Percentiles rank a stretch among this genome's conserved stretches.
These are phyloP conservation scores for Streptopelia turtur DNA, from an alignment of 2,797 vertebrate genomes.

Conservation along the genomic window DNA sequence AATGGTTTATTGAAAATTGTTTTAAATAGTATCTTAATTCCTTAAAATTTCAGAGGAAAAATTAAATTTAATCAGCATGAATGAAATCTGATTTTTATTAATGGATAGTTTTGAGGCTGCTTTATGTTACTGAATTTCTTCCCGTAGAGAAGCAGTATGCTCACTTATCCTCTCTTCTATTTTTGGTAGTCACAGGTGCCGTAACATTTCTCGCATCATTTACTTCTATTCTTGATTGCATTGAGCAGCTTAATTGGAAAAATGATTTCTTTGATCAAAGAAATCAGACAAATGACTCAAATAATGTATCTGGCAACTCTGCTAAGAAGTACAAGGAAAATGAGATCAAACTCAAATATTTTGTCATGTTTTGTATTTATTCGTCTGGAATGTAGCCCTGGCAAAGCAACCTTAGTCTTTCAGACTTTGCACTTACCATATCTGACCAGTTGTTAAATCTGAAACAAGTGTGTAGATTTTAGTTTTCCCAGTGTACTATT, in stretches of 20 bases:
- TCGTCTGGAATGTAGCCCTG: conserved; percentile 4
- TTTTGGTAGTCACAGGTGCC: conserved; percentile 30
- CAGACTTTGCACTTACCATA: not conserved
- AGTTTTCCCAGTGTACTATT: conserved; percentile 12
- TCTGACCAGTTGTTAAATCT: not conserved
- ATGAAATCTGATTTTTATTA: not conserved
- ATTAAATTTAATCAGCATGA: not conserved
- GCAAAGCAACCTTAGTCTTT: not conserved
- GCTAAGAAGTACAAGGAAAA: not conserved
- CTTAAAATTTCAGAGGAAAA: not conserved
- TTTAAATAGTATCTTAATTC: not conserved
- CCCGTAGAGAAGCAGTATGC: not conserved
- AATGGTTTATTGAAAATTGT: not conserved
- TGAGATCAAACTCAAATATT: not conserved
- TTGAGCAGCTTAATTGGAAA: conserved; percentile 34
- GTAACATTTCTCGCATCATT: not conserved
- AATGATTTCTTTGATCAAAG: conserved; percentile 51
- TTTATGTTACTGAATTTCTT: not conserved
- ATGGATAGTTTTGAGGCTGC: not conserved
- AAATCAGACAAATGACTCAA: conserved; percentile 25
- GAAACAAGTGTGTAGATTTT: not conserved
- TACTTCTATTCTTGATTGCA: conserved; percentile 37
- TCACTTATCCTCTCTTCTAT: not conserved
- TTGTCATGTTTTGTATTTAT: not conserved
- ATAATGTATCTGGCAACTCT: not conserved